Evolutionary conservation across 2,888 invertebrate genomes (phyloP).

Genomic region (Orthonevra nobilis): DNA sequence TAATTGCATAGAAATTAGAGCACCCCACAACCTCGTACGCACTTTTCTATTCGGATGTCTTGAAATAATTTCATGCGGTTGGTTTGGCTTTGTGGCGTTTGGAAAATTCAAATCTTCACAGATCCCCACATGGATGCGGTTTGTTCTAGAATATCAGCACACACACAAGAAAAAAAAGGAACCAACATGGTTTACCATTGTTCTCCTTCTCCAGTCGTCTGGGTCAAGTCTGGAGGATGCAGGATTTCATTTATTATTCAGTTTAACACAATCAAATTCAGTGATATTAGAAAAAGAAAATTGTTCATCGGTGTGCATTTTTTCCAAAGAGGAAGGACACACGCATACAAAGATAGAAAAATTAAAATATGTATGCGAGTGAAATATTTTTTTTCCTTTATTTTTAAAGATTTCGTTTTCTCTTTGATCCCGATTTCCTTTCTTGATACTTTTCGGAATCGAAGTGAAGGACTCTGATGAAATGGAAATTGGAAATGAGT

Average conservation of each 20-base stretch:
- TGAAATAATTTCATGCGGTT: constrained; percentile 3
- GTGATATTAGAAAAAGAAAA: neutral
- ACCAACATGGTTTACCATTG: constrained; percentile 56
- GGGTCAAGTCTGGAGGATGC: constrained; percentile 72
- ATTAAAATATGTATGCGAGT: neutral
- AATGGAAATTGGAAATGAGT: no score
- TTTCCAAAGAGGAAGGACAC: no score
- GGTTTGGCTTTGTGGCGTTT: constrained; percentile 17
- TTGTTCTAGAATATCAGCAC: constrained; percentile 21
- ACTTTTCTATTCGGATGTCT: constrained; percentile 5
- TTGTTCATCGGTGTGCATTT: neutral
- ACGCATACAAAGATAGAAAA: constrained; percentile 4
- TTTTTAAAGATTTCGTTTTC: neutral
- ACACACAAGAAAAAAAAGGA: neutral
- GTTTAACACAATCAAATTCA: constrained; percentile 4
- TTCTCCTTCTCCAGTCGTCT: constrained; percentile 71
- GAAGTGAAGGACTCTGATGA: no score
- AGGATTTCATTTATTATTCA: neutral
- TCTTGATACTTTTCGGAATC: no score
- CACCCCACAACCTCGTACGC: constrained; percentile 9
- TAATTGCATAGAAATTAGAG: constrained; percentile 24
- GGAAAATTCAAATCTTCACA: neutral
- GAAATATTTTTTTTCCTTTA: neutral
- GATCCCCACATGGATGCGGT: constrained; percentile 10
- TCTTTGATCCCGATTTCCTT: neutral